phyloP scores from a whole-genome alignment of 2,797 vertebrate species.

The Sus cebifrons region DNA sequence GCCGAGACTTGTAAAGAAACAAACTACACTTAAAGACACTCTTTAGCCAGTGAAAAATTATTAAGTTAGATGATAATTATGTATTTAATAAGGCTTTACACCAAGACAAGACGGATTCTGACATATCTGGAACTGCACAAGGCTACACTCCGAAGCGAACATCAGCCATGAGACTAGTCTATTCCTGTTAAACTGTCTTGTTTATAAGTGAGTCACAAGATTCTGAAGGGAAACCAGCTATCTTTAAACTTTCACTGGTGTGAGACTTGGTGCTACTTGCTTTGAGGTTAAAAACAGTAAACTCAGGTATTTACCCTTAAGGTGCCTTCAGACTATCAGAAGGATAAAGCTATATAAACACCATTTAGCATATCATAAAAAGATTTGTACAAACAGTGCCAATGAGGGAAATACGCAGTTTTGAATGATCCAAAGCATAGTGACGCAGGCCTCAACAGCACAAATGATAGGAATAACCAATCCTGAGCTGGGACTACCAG shows the following conservation, averaged over 20 bases:
- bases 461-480: neutral
- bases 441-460: neutral
- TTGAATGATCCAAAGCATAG: neutral
- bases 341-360: neutral
- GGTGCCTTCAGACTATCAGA: neutral
- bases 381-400: neutral
- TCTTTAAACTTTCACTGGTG: neutral
- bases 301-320: neutral
- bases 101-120: neutral
- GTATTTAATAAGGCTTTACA: neutral
- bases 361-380: neutral
- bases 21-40: neutral
- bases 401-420: neutral
- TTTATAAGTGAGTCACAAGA: neutral
- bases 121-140: neutral
- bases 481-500: neutral
- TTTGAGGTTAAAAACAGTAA: constrained; percentile 10
- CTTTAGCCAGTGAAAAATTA: neutral
- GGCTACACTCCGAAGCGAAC: neutral
- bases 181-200: neutral
- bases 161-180: neutral
- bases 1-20: neutral
- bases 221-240: neutral
- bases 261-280: neutral
- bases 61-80: neutral